Percentiles rank a stretch among this genome's conserved stretches.
phyloP scores from a whole-genome alignment of 2,888 invertebrate species.

The Clistopyga incitator region DNA sequence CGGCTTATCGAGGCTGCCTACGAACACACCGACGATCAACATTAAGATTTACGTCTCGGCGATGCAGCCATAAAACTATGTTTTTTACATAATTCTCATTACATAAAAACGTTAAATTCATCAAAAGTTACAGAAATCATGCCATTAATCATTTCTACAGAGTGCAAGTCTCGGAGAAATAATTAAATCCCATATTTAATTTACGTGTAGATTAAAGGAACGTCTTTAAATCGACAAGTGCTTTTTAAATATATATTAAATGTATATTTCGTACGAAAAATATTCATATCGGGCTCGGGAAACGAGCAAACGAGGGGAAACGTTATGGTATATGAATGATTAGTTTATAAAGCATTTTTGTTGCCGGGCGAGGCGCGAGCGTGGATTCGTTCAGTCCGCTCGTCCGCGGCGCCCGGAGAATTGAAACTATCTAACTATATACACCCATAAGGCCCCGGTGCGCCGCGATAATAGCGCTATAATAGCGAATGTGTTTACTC shows the following conservation, averaged over 20 bases:
- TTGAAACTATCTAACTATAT: conserved; percentile 30
- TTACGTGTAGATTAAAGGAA: too few species aligned
- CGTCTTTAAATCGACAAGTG: too few species aligned
- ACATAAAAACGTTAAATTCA: not conserved
- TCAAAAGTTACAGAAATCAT: not conserved
- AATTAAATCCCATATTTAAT: too few species aligned
- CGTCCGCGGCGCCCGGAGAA: conserved; percentile 19
- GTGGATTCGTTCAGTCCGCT: conserved; percentile 23
- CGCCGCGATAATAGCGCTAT: conserved; percentile 41
- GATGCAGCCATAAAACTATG: not conserved
- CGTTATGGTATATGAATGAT: not conserved
- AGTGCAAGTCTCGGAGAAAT: not conserved
- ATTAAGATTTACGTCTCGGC: not conserved
- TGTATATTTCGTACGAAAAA: not conserved
- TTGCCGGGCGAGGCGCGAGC: conserved; percentile 26
- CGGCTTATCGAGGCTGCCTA: not conserved
- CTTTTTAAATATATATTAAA: too few species aligned
- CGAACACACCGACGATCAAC: not conserved
- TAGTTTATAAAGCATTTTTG: conserved; percentile 3
- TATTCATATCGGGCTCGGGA: not conserved
- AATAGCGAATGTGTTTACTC: conserved; percentile 61
- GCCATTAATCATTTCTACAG: not conserved
- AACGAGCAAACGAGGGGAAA: conserved; percentile 6
- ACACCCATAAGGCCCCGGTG: conserved; percentile 22
- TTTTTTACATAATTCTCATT: not conserved